These are phyloP conservation scores for Hyphantria cunea DNA, from an alignment of 1,140 invertebrate genomes.

Conservation along the genomic window DNA sequence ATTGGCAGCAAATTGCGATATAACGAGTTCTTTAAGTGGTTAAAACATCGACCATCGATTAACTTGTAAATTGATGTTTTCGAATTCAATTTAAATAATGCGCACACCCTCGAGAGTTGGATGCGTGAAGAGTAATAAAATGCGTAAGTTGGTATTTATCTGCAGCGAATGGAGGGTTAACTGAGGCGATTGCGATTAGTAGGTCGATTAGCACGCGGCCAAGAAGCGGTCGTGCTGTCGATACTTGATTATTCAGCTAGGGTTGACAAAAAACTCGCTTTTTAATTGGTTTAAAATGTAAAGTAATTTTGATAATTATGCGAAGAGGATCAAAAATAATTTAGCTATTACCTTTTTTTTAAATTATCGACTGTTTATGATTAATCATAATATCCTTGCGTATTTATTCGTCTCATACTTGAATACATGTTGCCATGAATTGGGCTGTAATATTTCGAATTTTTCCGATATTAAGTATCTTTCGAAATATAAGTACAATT, in stretches of 20 bases:
- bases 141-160: constrained; percentile 24
- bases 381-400: too few relatives aligned
- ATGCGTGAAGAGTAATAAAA: constrained; percentile 6
- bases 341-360: neutral
- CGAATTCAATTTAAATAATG: constrained; percentile 4
- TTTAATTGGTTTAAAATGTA: neutral
- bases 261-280: constrained; percentile 38
- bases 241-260: constrained; percentile 58
- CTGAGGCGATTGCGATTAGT: constrained; percentile 50
- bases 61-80: neutral
- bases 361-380: too few relatives aligned
- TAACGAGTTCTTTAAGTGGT: neutral
- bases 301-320: too few relatives aligned
- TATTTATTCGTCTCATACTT: neutral
- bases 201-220: constrained; percentile 66
- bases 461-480: too few relatives aligned
- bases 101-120: neutral
- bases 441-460: too few relatives aligned
- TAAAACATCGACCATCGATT: neutral
- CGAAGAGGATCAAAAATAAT: neutral
- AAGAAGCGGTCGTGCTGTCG: constrained; percentile 52
- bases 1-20: constrained; percentile 1
- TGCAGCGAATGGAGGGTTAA: constrained; percentile 26
- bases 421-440: too few relatives aligned
- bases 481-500: too few relatives aligned